A percentile compares a stretch with the other conserved stretches of the same genome.
These are phyloP conservation scores for Ypsolopha sequella DNA, from an alignment of 2,888 invertebrate genomes.

Conservation along the genomic window DNA sequence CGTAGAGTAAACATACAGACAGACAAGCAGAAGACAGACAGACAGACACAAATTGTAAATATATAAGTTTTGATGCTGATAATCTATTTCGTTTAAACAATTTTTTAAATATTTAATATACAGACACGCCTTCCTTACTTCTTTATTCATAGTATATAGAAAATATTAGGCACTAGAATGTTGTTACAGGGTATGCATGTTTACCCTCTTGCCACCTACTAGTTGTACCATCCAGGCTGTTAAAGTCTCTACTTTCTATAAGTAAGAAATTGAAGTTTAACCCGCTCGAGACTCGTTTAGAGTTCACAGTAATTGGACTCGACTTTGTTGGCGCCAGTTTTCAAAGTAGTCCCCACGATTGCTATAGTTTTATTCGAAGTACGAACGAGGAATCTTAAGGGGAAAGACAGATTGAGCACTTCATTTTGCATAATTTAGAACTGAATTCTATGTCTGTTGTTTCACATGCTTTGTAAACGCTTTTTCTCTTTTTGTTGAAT, in stretches of 20 bases:
- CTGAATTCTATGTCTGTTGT: not conserved
- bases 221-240: not conserved
- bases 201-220: no score
- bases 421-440: not conserved
- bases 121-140: no score
- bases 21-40: no score
- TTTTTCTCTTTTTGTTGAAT: not conserved
- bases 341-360: not conserved
- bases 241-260: slow-evolving; percentile 48
- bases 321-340: slow-evolving; percentile 49
- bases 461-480: not conserved
- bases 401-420: not conserved
- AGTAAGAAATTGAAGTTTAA: slow-evolving; percentile 41
- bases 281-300: slow-evolving; percentile 48
- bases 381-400: not conserved
- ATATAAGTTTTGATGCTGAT: no score
- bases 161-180: no score
- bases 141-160: no score
- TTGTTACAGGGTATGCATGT: no score
- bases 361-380: not conserved
- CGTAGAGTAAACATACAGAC: no score
- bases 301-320: slow-evolving; percentile 49
- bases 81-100: no score
- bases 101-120: no score
- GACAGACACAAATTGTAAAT: no score